Percentiles rank a stretch among this genome's conserved stretches.
Conservation (phyloP, 2,113 vertebrate genomes). For the Crotalus tigris region DNA sequence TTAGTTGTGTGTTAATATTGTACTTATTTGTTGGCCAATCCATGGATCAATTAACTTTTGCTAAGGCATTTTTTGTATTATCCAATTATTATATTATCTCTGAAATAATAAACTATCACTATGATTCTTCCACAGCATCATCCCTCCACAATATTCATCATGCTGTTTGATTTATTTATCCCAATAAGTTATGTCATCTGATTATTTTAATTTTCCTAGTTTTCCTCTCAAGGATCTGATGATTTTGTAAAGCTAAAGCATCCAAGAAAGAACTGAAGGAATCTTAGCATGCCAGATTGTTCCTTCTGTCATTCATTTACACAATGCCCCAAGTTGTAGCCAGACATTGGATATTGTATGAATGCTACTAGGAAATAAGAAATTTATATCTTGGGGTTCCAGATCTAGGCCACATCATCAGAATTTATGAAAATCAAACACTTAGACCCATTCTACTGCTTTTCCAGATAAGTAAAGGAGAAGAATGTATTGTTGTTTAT, state of each 20-base stretch:
- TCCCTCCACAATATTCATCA: neutral
- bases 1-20: neutral
- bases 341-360: neutral
- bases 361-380: neutral
- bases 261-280: conserved; percentile 13
- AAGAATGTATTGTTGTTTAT: neutral
- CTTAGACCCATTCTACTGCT: neutral
- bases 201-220: neutral
- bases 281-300: neutral
- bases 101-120: neutral
- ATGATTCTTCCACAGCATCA: neutral
- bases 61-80: neutral
- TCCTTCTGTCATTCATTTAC: neutral
- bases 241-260: conserved; percentile 9
- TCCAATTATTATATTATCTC: neutral
- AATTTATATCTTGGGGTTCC: neutral
- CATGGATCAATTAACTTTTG: neutral
- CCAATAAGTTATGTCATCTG: conserved; percentile 4
- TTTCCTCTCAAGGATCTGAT: conserved; percentile 5
- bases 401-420: neutral
- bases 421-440: conserved; percentile 1
- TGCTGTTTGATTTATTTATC: neutral
- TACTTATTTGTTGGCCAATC: neutral
- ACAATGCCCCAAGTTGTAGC: neutral
- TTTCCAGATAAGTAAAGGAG: neutral